Evolutionary conservation across 2,113 vertebrate genomes (phyloP).

Genomic region (Gopherus evgoodei): DNA sequence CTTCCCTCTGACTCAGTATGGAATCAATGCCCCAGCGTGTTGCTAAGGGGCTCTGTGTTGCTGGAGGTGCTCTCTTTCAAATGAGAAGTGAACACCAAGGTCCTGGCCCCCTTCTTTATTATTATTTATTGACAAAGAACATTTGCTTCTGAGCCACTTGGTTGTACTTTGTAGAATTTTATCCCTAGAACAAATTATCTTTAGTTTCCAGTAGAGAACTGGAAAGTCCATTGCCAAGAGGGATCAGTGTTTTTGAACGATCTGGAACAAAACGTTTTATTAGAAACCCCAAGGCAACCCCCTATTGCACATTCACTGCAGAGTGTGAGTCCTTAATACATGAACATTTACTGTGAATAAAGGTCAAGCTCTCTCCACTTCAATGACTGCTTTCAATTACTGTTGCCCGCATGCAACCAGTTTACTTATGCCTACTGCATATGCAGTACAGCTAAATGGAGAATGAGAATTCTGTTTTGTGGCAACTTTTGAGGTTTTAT

Average conservation of each 20-base stretch:
- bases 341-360: slow-evolving; percentile 38
- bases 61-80: slow-evolving; percentile 56
- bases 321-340: slow-evolving; percentile 47
- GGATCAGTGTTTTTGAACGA: slow-evolving; percentile 31
- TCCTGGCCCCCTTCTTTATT: neutral
- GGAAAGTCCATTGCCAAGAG: slow-evolving; percentile 58
- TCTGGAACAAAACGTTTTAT: slow-evolving; percentile 63
- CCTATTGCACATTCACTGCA: slow-evolving; percentile 47
- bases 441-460: slow-evolving; percentile 37
- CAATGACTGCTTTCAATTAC: slow-evolving; percentile 68
- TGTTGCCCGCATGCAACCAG: slow-evolving; percentile 54
- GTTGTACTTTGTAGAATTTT: slow-evolving; percentile 39
- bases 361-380: slow-evolving; percentile 55
- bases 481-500: slow-evolving; percentile 46
- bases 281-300: slow-evolving; percentile 40
- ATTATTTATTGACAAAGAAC: neutral
- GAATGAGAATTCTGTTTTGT: slow-evolving; percentile 46
- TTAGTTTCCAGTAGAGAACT: slow-evolving; percentile 33
- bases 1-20: slow-evolving; percentile 69
- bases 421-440: slow-evolving; percentile 43
- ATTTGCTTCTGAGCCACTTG: slow-evolving; percentile 1
- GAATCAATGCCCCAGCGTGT: slow-evolving; percentile 65
- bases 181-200: slow-evolving; percentile 34
- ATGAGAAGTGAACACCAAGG: neutral
- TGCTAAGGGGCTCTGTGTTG: slow-evolving; percentile 59